Evolutionary conservation across 2,797 vertebrate species (phyloP), one percentile per base, ranked within the genome.

Genomic region (Phrynocephalus forsythii): DNA sequence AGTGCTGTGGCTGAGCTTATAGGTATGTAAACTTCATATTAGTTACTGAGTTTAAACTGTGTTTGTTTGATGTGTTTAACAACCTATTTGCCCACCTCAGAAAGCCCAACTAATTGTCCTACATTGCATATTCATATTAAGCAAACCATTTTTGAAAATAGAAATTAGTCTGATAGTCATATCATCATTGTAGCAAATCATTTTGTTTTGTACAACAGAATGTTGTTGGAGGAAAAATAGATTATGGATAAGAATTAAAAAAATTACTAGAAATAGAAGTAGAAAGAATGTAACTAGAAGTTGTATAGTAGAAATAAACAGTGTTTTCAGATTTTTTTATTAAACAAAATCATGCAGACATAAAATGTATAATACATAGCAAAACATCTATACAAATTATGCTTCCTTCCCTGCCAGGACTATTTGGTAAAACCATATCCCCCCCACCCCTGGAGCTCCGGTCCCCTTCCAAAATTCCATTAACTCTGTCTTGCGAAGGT

Each of bases 1-100:
- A 98, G 99, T 75, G 99, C 99, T 75, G 97, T 99, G 63, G 99
- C 99, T 83, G 98, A 99, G 90, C 98, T 99, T 87, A 98, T 99
- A 93, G 99, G 99, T 99, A 97, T 94, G 98, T 98, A 92, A 79
- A 86, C 77, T 69, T n/a, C 1, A 30, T 16, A 90, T 93, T 86
- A 44, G 22, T 75, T 67, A 28, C 10, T 56, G 13, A 83, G 15
- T 78, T 33, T 28, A 79, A 86, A 4, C 11, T 13, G 30, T 5
- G 50, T 8, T 69, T 68, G 66, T 8, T 69, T 68, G 66, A 5
- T n/a, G 50, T 79, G 15, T n/a, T 7, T 60, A 78, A 56, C 50
- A 79, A n/a, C 13, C 2, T 16, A 18, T 28, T 77, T 26, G n/a
- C 3, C 13, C 76, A 48, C 24, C 7, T 8, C n/a, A 79, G 11